phyloP scores from a whole-genome alignment of 2,888 invertebrate genomes.

The Eueremaeus valkanovi region DNA sequence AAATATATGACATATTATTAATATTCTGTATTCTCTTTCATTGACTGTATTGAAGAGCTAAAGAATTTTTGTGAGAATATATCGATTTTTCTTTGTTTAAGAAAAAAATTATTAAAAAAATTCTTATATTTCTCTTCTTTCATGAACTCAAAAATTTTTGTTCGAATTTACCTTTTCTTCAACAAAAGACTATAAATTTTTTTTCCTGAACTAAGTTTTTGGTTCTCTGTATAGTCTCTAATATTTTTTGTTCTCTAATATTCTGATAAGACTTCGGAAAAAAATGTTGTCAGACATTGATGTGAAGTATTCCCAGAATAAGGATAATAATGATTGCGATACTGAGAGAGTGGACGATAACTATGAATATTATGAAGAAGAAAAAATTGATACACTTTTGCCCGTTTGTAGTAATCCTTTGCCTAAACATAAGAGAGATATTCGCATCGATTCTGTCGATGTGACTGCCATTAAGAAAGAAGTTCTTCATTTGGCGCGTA shows the following conservation, averaged over 20 bases:
- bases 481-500: slow-evolving; percentile 25
- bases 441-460: neutral
- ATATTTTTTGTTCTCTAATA: slow-evolving; percentile 8
- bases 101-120: neutral
- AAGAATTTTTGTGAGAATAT: too few species aligned
- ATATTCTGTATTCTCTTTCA: too few species aligned
- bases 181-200: neutral
- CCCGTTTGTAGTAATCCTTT: slow-evolving; percentile 17
- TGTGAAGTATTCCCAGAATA: slow-evolving; percentile 26
- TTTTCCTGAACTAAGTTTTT: neutral
- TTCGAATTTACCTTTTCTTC: neutral
- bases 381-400: neutral
- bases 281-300: slow-evolving; percentile 29
- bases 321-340: slow-evolving; percentile 16
- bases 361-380: slow-evolving; percentile 12
- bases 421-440: neutral
- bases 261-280: neutral
- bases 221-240: neutral
- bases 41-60: too few species aligned
- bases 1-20: too few species aligned
- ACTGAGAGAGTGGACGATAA: slow-evolving; percentile 2
- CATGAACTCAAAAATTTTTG: neutral
- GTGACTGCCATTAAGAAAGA: slow-evolving; percentile 24
- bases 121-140: neutral
- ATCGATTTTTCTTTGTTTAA: neutral